These are phyloP conservation scores for Sminthurinus signatus DNA, from an alignment of 1,140 invertebrate genomes.

Conservation along the genomic window DNA sequence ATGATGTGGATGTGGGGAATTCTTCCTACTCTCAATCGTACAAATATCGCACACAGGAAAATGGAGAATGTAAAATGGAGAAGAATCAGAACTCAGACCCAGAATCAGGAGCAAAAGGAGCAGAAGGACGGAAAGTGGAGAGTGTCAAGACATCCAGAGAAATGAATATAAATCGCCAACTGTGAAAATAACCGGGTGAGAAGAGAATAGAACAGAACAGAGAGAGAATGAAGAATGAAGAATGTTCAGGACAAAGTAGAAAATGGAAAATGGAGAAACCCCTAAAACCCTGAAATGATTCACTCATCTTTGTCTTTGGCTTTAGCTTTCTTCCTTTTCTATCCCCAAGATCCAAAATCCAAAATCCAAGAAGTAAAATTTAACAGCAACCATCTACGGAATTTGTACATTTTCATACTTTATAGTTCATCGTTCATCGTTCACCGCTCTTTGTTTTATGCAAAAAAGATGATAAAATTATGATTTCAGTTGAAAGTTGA, in stretches of 20 bases:
- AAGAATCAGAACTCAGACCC: not conserved
- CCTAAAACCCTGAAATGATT: not conserved
- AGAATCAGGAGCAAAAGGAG: not conserved
- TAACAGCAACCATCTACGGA: too few relatives aligned
- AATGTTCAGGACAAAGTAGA: not conserved
- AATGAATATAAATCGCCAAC: constrained; percentile 9
- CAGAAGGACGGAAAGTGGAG: not conserved
- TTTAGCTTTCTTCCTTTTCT: too few relatives aligned
- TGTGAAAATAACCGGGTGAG: not conserved
- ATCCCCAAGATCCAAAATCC: too few relatives aligned
- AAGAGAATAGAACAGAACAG: not conserved
- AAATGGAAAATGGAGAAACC: not conserved
- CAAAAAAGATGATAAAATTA: too few relatives aligned
- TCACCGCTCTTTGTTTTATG: too few relatives aligned
- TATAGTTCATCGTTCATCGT: too few relatives aligned
- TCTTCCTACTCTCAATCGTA: not conserved
- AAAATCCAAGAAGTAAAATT: too few relatives aligned
- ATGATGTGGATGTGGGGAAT: not conserved
- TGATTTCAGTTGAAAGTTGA: too few relatives aligned
- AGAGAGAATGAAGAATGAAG: not conserved
- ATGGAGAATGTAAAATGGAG: not conserved
- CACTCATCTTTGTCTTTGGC: too few relatives aligned
- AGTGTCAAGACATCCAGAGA: not conserved
- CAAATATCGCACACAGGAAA: not conserved
- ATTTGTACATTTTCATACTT: too few relatives aligned